A percentile compares a stretch with the other conserved stretches of the same genome.
phyloP scores from a whole-genome alignment of 2,113 vertebrate genomes.

The Nesoenas mayeri region DNA sequence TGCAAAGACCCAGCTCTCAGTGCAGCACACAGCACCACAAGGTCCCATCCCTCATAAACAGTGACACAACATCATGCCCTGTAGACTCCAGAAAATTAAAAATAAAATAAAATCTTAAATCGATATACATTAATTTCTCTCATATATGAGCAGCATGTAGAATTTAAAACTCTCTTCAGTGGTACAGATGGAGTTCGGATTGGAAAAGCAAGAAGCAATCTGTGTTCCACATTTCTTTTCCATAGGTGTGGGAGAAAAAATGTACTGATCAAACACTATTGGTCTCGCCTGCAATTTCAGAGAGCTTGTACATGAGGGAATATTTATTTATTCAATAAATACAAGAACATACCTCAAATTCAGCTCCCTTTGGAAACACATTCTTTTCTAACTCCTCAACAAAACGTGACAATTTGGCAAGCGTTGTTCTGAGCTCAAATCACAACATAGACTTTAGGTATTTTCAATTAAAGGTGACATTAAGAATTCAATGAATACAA shows the following conservation, averaged over 20 bases:
- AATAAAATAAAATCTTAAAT: not conserved
- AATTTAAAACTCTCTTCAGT: not conserved
- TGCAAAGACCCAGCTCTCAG: not conserved
- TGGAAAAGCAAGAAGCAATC: slow-evolving; percentile 45
- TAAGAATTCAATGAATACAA: not conserved
- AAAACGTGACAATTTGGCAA: not conserved
- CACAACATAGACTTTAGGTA: not conserved
- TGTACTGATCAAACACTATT: not conserved
- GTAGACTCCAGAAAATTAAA: not conserved
- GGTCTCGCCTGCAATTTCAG: not conserved
- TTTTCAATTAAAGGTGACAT: not conserved
- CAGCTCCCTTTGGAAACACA: not conserved
- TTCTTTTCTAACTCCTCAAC: not conserved
- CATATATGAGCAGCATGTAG: not conserved
- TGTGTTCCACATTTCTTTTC: not conserved
- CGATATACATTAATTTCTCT: not conserved
- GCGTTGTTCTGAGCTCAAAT: not conserved
- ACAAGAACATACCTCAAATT: not conserved
- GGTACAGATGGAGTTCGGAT: slow-evolving; percentile 36
- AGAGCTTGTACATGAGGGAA: not conserved
- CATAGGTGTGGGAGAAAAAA: slow-evolving; percentile 37
- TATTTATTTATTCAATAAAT: not conserved
- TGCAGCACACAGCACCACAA: not conserved
- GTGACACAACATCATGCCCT: not conserved
- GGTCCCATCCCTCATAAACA: not conserved